Base-by-base conservation (phyloP, 2,888 invertebrate species). In the Netelia virgata region DNA sequence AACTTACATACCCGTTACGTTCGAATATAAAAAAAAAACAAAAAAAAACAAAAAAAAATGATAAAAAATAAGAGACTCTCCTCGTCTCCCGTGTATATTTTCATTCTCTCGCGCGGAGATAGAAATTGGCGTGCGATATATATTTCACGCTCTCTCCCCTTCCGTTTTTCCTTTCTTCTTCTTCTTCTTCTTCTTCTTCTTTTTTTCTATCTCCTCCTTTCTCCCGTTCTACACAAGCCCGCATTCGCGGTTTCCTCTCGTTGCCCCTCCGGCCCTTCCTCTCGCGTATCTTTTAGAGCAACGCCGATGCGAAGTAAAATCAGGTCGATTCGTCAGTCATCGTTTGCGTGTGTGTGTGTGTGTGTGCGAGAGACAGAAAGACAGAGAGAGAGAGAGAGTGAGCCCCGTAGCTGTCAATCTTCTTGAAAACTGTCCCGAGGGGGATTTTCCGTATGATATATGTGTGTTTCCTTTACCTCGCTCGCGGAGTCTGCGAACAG, bases 281-380 rank as follows among this genome's bases (percentile, higher is more conserved):
- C 14, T 10, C 16, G 8, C 28, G n/a, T 18, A 63, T 55, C 64
- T 55, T n/a, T 6, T 36, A 6, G 16, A 10, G 36, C 23, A 14
- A 47, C 18, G 55, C 75, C 66, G 64, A 79, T 66, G 66, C 18
- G 14, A 75, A 11, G 61, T 55, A 73, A 76, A 82, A 86, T 84
- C 63, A 69, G 74, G 76, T 82, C 86, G 70, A 77, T 74, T 81
- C 79, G 68, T 86, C 82, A 70, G 79, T 82, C 66, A 11, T 86
- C 50, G 11, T 47, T 47, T 70, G 64, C 74, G 64, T 79, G 64
- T 47, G 57, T 55, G 36, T 36, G 36, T 36, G 36, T 36, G 6
- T 1, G 8, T 6, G 36, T 6, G 36, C 1, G 6, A 6, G 36
- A 6, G 36, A 36, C 36, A 5, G 36, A 36, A 63, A 59, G 23